These are phyloP conservation scores for Agriotes lineatus DNA, from an alignment of 2,888 invertebrate species.

Conservation along the genomic window DNA sequence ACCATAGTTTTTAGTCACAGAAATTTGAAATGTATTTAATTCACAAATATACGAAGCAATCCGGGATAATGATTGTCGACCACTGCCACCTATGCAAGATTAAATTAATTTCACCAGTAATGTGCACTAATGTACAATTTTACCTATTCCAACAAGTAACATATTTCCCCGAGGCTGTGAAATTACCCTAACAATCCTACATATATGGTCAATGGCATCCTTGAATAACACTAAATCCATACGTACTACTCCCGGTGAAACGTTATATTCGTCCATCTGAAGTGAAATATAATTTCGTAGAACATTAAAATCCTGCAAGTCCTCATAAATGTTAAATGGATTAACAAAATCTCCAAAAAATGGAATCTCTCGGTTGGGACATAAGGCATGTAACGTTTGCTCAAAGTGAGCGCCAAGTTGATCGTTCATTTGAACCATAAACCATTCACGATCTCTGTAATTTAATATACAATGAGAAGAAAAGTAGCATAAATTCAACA, in stretches of 20 bases:
- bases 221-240: constrained; percentile 88
- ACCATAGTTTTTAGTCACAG: constrained; percentile 83
- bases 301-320: constrained; percentile 74
- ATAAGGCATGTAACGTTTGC: constrained; percentile 82
- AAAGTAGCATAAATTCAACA: background rate
- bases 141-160: constrained; percentile 85
- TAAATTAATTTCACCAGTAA: background rate
- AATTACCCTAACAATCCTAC: constrained; percentile 84
- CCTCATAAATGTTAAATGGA: constrained; percentile 83
- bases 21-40: constrained; percentile 81
- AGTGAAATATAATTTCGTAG: constrained; percentile 70
- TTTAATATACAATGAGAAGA: background rate
- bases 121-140: background rate
- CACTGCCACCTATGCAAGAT: constrained; percentile 80
- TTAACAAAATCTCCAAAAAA: constrained; percentile 87
- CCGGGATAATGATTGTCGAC: constrained; percentile 83
- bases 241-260: constrained; percentile 80
- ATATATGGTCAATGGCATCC: constrained; percentile 89
- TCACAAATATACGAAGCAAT: constrained; percentile 86
- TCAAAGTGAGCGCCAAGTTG: constrained; percentile 86
- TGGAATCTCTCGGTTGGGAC: constrained; percentile 77
- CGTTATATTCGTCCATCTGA: constrained; percentile 83
- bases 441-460: constrained; percentile 82
- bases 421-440: constrained; percentile 77
- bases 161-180: constrained; percentile 88